These are phyloP conservation scores for Cantharis rustica DNA, from an alignment of 2,888 invertebrate species.

Conservation along the genomic window DNA sequence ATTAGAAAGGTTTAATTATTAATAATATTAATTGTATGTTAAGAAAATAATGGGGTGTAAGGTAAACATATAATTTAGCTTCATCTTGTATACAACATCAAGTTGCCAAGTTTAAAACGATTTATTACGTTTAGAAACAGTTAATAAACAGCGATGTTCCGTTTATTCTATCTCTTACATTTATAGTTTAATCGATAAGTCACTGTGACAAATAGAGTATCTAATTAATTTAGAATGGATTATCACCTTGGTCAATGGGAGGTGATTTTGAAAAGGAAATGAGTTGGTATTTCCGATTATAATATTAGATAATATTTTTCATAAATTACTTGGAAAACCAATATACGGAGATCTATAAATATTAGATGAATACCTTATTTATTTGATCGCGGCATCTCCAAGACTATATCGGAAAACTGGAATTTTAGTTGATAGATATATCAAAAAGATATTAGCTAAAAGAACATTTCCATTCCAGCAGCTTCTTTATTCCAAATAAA, in stretches of 20 bases:
- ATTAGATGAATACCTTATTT: not conserved
- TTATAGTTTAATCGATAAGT: conserved; percentile 2
- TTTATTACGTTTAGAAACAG: conserved; percentile 1
- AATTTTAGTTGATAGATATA: conserved; percentile 4
- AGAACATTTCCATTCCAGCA: conserved; percentile 1
- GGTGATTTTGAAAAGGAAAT: not conserved
- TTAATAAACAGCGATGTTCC: conserved; percentile 2
- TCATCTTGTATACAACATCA: conserved; percentile 3
- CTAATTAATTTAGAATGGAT: not conserved
- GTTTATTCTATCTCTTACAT: conserved; percentile 2
- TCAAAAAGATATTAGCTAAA: conserved; percentile 4
- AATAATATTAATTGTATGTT: not conserved
- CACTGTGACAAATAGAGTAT: not conserved
- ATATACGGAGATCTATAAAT: conserved; percentile 1
- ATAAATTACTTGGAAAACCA: not conserved
- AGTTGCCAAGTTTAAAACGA: conserved; percentile 5
- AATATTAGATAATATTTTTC: not conserved
- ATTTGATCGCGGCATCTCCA: not conserved
- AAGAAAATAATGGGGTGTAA: not conserved
- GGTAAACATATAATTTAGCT: conserved; percentile 1
- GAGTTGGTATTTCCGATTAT: not conserved
- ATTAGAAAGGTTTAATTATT: not conserved
- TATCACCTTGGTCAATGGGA: not conserved
- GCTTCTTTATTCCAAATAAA: conserved; percentile 4
- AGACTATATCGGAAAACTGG: not conserved